These are phyloP conservation scores for Synaphobranchus kaupii DNA, from an alignment of 2,797 vertebrate species.

Conservation along the genomic window DNA sequence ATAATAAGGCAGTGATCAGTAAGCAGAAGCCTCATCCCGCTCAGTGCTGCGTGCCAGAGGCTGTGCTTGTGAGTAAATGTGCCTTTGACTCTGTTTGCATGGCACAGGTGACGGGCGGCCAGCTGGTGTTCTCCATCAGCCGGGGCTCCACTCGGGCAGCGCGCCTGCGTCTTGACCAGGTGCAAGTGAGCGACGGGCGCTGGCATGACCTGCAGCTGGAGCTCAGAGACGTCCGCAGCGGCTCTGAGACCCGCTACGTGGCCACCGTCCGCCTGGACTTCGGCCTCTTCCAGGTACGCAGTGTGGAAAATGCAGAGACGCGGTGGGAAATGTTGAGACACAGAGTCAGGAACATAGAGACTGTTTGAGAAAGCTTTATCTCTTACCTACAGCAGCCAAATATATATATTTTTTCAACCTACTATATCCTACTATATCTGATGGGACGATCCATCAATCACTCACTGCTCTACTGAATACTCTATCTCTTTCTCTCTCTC, in stretches of 20 bases:
- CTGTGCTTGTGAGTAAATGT: not conserved
- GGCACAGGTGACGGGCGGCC: constrained; percentile 81
- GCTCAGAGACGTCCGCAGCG: constrained; percentile 84
- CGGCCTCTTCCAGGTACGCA: constrained; percentile 56
- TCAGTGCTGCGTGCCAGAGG: not conserved
- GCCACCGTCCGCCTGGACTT: constrained; percentile 91
- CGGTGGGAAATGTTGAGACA: not conserved
- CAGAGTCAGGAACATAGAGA: not conserved
- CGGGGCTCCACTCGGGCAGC: constrained; percentile 77
- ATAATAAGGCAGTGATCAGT: not conserved
- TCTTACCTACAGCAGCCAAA: not conserved
- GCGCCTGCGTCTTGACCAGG: constrained; percentile 87
- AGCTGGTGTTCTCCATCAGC: constrained; percentile 87
- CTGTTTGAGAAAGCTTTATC: too few species aligned
- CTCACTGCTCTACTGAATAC: not conserved
- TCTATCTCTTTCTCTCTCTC: not conserved
- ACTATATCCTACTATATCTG: too few species aligned
- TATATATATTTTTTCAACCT: too few species aligned
- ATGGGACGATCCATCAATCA: not conserved
- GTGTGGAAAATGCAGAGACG: not conserved
- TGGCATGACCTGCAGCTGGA: constrained; percentile 97
- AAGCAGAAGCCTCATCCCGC: not conserved
- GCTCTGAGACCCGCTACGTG: constrained; percentile 82
- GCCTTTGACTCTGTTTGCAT: constrained; percentile 22
- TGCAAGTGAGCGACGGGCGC: constrained; percentile 87